A percentile compares a stretch with the other conserved stretches of the same genome.
phyloP scores from a whole-genome alignment of 2,888 invertebrate genomes.

The Orgyia antiqua region DNA sequence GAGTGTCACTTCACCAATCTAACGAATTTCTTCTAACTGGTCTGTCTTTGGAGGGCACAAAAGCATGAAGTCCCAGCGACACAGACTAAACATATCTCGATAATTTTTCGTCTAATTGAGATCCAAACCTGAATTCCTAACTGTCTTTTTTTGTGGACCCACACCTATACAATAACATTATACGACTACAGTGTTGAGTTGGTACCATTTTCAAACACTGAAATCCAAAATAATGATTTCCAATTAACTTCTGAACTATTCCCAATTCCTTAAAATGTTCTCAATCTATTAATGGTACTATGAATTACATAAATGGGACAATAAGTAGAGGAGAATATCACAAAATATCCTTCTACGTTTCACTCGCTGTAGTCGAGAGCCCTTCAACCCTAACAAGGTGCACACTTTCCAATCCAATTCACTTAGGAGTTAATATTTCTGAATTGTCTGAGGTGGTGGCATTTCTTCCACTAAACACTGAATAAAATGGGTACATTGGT shows the following conservation, averaged over 20 bases:
- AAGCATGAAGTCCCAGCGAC: slow-evolving; percentile 68
- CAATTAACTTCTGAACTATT: too few relatives aligned
- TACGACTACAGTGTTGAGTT: slow-evolving; percentile 19
- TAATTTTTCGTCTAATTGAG: slow-evolving; percentile 58
- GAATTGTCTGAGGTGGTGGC: slow-evolving; percentile 70
- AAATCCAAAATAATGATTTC: neutral
- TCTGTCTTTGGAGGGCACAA: slow-evolving; percentile 73
- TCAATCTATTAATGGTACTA: too few relatives aligned
- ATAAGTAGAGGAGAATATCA: slow-evolving; percentile 1
- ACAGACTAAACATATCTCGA: slow-evolving; percentile 55
- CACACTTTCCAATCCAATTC: slow-evolving; percentile 49
- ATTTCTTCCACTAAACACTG: slow-evolving; percentile 63
- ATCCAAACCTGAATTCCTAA: slow-evolving; percentile 40
- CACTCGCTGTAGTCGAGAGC: slow-evolving; percentile 27
- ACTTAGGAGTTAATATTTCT: slow-evolving; percentile 42
- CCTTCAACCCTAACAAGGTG: slow-evolving; percentile 25
- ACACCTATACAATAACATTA: slow-evolving; percentile 16
- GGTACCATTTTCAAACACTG: neutral
- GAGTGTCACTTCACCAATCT: slow-evolving; percentile 73
- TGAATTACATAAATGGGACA: slow-evolving; percentile 6
- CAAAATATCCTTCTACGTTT: too few relatives aligned
- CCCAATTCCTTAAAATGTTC: too few relatives aligned
- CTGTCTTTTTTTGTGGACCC: slow-evolving; percentile 29
- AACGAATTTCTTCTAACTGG: slow-evolving; percentile 76
- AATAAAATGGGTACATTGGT: slow-evolving; percentile 58